phyloP scores from a whole-genome alignment of 1,140 invertebrate species.

The Muscidifurax raptorellus region DNA sequence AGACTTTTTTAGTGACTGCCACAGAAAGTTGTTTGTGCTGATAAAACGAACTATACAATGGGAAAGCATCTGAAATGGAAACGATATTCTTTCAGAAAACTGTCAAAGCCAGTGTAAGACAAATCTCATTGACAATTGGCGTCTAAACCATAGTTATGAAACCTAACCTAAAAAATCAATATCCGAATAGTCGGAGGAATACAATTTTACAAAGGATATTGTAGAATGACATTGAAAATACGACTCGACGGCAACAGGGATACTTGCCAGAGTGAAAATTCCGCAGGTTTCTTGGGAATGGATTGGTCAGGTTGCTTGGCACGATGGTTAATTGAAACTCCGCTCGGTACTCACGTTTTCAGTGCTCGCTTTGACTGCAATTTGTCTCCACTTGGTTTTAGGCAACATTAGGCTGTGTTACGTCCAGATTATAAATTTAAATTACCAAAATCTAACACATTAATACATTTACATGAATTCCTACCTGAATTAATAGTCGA shows the following conservation, averaged over 20 bases:
- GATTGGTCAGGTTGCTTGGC: constrained; percentile 48
- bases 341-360: constrained; percentile 48
- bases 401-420: neutral
- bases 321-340: constrained; percentile 43
- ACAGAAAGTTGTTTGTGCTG: constrained; percentile 65
- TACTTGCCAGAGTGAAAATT: neutral
- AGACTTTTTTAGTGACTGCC: constrained; percentile 78
- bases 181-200: neutral
- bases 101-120: neutral
- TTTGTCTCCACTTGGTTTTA: neutral
- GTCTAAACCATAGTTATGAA: neutral
- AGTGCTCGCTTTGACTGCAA: neutral
- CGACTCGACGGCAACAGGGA: neutral
- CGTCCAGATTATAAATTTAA: too few relatives aligned
- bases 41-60: constrained; percentile 66
- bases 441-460: too few relatives aligned
- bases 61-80: constrained; percentile 67
- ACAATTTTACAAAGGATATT: neutral
- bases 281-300: constrained; percentile 9
- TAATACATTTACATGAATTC: too few relatives aligned
- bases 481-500: too few relatives aligned
- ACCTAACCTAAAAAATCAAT: constrained; percentile 48
- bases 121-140: neutral
- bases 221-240: neutral
- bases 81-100: constrained; percentile 17